These are phyloP conservation scores for Halocaridina rubra DNA, from an alignment of 2,888 invertebrate genomes.

Conservation along the genomic window DNA sequence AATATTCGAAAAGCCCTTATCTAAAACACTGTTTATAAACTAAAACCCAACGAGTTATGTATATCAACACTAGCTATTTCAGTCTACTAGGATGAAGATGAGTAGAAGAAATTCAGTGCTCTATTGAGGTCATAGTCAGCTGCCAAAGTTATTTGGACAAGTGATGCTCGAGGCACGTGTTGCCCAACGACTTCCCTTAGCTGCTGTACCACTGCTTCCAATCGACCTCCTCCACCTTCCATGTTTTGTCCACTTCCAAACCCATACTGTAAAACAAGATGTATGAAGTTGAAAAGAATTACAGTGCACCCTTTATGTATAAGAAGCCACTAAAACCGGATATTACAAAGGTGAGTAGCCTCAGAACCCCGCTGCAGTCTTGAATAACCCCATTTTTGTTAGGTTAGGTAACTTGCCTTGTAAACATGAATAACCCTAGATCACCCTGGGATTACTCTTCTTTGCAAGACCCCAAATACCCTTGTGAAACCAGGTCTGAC, in stretches of 20 bases:
- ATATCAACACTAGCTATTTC: neutral
- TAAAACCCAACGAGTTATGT: too few species aligned
- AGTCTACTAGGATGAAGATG: conserved; percentile 70
- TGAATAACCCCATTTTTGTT: too few species aligned
- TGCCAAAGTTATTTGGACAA: conserved; percentile 72
- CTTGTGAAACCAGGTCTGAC: too few species aligned
- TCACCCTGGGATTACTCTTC: too few species aligned
- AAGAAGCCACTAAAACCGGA: too few species aligned
- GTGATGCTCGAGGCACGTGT: conserved; percentile 70
- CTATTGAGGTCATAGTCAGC: conserved; percentile 75
- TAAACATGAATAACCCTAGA: too few species aligned
- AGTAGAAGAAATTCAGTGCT: conserved; percentile 74
- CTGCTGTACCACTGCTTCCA: conserved; percentile 71
- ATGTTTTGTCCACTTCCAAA: conserved; percentile 12
- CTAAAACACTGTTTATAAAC: neutral
- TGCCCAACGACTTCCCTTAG: conserved; percentile 73
- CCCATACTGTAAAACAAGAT: neutral
- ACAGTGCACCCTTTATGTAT: neutral
- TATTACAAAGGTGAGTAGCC: too few species aligned
- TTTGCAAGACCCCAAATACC: too few species aligned
- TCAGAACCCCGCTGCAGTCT: too few species aligned
- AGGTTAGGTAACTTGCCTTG: too few species aligned
- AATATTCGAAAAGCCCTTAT: neutral
- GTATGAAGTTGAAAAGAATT: neutral
- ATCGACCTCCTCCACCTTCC: conserved; percentile 62